Evolutionary conservation across 1,140 invertebrate genomes (phyloP).

Genomic region (Heliconius eleuchia): DNA sequence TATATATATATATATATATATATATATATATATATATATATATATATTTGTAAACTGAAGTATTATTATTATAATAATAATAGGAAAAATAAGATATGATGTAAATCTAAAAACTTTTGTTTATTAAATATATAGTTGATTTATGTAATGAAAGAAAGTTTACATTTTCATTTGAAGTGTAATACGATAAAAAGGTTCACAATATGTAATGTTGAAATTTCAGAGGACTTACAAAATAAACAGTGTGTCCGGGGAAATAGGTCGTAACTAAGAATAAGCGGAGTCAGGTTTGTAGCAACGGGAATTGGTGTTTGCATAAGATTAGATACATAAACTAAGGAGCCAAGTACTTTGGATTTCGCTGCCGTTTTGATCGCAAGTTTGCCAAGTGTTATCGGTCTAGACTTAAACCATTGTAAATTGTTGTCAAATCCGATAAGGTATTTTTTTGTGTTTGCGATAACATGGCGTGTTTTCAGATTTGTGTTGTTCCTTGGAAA

Average conservation of each 20-base stretch:
- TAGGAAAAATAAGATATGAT: background rate
- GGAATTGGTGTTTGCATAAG: conserved; percentile 52
- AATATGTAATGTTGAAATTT: conserved; percentile 31
- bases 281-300: conserved; percentile 46
- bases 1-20: no score
- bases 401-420: conserved; percentile 14
- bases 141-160: background rate
- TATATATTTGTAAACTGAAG: no score
- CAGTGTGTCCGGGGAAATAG: conserved; percentile 46
- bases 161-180: background rate
- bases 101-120: no score
- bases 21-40: no score
- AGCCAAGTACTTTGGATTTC: conserved; percentile 31
- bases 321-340: conserved; percentile 55
- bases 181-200: conserved; percentile 1
- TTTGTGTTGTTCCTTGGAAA: background rate
- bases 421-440: conserved; percentile 5
- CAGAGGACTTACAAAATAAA: conserved; percentile 49
- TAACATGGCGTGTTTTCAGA: background rate
- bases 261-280: conserved; percentile 60
- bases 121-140: background rate
- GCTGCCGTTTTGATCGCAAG: conserved; percentile 20
- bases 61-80: background rate
- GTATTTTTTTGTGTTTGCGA: background rate
- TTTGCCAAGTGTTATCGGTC: conserved; percentile 17